Evolutionary conservation across 2,797 vertebrate species (phyloP), one percentile per base, ranked within the genome.

Genomic region (Myiothlypis coronata): DNA sequence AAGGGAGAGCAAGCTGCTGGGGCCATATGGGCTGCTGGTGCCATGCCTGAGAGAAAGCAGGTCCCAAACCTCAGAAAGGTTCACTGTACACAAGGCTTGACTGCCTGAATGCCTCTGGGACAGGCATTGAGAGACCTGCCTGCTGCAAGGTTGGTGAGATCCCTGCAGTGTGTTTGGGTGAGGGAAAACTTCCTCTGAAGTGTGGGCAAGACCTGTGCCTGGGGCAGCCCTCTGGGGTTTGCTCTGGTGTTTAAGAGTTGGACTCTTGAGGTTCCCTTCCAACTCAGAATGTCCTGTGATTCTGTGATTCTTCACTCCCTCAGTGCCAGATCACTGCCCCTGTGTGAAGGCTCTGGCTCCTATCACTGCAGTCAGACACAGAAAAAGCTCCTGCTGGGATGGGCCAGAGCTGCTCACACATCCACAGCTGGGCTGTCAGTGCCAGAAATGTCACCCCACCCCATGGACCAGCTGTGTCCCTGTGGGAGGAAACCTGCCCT

Each of bases 71-170:
- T 89, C 9, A 2, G 41, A 65, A 65, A 14, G 5, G 6, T 46
- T 67, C 4, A 0, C 47, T 34, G 17, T 47, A 9, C 17, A 12
- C 3, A 1, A 32, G 28, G 10, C 11, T 24, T 5, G 5, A 8
- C 8, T 77, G 8, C 34, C 28, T 34, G 60, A 43, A 52, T 23
- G 19, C 30, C 43, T n/a, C 27, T 1, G 2, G 14, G 41, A 11
- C 0, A 9, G 57, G n/a, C 0, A 2, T 1, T 0, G 30, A 52
- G 3, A 43, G 32, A 47, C 20, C 39, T 68, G 47, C 24, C n/a
- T 43, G 47, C 39, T 63, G 77, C 5, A 5, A 19, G 49, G 24
- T 4, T 6, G 18, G 14, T 24, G 49, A 80, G 47, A 24, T 44
- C 44, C 30, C 43, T 43, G 47, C 0, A 0, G 37, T 6, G 44